These are phyloP conservation scores for Boloria selene DNA, from an alignment of 2,888 invertebrate species.

Conservation along the genomic window DNA sequence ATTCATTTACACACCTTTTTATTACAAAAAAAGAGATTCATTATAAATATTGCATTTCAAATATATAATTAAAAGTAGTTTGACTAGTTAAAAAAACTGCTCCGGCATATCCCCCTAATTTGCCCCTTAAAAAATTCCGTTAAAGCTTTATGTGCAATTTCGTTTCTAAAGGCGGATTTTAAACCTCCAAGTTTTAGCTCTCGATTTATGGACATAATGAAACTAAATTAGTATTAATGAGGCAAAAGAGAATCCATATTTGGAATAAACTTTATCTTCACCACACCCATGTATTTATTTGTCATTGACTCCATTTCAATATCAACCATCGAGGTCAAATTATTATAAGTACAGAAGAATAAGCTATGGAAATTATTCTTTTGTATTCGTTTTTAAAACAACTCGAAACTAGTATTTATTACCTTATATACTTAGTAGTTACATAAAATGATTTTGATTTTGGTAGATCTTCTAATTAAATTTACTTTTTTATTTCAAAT, in stretches of 20 bases:
- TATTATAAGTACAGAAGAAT: conserved; percentile 3
- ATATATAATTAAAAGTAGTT: not conserved
- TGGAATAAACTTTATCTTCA: conserved; percentile 32
- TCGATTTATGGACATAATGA: conserved; percentile 25
- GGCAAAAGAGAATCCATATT: conserved; percentile 24
- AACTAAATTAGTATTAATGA: conserved; percentile 30
- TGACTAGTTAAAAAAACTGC: not conserved
- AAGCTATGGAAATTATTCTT: not conserved
- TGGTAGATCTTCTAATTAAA: too few species aligned
- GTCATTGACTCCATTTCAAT: conserved; percentile 29
- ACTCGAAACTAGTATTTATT: too few species aligned
- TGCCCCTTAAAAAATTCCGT: too few species aligned
- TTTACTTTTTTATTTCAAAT: too few species aligned
- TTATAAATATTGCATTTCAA: conserved; percentile 1
- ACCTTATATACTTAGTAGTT: too few species aligned
- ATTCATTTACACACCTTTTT: conserved; percentile 9
- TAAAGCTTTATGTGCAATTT: not conserved
- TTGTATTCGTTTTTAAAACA: not conserved
- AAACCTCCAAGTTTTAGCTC: not conserved
- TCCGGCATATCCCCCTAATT: not conserved
- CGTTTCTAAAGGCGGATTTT: conserved; percentile 9
- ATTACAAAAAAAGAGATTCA: conserved; percentile 4
- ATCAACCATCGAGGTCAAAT: conserved; percentile 23
- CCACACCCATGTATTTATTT: conserved; percentile 30
- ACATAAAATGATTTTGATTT: too few species aligned